Base-by-base conservation (phyloP, 2,888 invertebrate species). In the Pheosia tremula region DNA sequence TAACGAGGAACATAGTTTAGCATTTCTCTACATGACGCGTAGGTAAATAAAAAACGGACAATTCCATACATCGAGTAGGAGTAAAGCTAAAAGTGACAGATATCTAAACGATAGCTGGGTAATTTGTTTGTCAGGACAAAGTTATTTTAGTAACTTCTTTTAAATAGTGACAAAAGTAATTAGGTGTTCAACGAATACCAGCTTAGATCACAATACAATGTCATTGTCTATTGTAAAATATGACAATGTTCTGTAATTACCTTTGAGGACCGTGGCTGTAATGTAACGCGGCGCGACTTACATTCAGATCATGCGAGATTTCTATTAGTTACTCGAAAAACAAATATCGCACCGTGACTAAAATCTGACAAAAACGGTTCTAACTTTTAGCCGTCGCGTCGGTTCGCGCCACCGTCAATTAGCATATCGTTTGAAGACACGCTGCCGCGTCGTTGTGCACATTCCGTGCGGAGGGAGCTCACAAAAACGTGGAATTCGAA, bases 351-450 rank as follows among this genome's bases (percentile, higher is more conserved):
- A 72, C 72, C 66, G 72, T 67, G 66, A 75, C 79, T 71, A 78
- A 81, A 83, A 77, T 77, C 82, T 72, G 50, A 60, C 24, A 81
- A 83, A 86, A 86, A 88, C 80, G 69, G 64, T 71, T 77, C 74
- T 76, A 77, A 77, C 77, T 83, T 85, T 84, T 82, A 85, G 83
- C 78, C 78, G 79, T 77, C 81, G 83, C 82, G 79, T 77, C 81
- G 83, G 82, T 86, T 87, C 86, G 85, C 86, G 82, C 85, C 83
- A 81, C 78, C 85, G 88, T 91, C 92, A 93, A 93, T 93, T 93
- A 93, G 89, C 91, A 91, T 91, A 87, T 91, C 88, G 87, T 91
- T 91, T 90, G 89, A 89, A 91, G 91, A 91, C 85, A 83, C 85
- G 84, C 81, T 88, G 83, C 85, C 85, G 81, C 82, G 75, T 79